phyloP scores from a whole-genome alignment of 2,113 vertebrate species.

The Laticauda colubrina region DNA sequence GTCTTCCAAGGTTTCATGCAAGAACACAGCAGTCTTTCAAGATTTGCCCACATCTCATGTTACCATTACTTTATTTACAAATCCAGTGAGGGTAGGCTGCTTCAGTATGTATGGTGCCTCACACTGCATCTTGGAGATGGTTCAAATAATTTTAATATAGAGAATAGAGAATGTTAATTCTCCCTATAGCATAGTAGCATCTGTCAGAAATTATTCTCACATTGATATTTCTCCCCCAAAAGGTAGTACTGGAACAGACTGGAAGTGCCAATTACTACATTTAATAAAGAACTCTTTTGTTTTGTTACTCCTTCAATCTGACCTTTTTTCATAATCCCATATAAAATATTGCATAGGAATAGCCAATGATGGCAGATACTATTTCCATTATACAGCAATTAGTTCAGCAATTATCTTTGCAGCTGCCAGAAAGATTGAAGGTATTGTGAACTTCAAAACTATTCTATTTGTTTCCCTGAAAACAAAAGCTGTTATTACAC shows the following conservation, averaged over 20 bases:
- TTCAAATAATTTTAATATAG: not conserved
- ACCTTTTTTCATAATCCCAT: not conserved
- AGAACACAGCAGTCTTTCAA: not conserved
- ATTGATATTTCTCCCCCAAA: not conserved
- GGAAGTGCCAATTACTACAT: not conserved
- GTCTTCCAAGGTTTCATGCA: not conserved
- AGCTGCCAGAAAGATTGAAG: not conserved
- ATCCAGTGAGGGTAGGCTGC: not conserved
- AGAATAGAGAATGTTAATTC: not conserved
- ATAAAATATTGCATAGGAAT: not conserved
- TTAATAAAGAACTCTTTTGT: not conserved
- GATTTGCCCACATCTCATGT: not conserved
- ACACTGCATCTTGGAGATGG: too few species aligned
- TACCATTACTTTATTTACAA: not conserved
- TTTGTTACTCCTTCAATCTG: not conserved
- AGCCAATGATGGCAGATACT: not conserved
- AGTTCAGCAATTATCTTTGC: not conserved
- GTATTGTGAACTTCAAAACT: conserved; percentile 7
- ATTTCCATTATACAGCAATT: not conserved
- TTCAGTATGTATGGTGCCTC: too few species aligned
- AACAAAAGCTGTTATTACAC: not conserved
- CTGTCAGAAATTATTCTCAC: not conserved
- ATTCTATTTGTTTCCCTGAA: not conserved
- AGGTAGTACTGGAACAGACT: not conserved
- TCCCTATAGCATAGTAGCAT: not conserved